Evolutionary conservation across 92 coral and sea anemone genomes (phyloP).

Genomic region (Epizoanthus scotinus): DNA sequence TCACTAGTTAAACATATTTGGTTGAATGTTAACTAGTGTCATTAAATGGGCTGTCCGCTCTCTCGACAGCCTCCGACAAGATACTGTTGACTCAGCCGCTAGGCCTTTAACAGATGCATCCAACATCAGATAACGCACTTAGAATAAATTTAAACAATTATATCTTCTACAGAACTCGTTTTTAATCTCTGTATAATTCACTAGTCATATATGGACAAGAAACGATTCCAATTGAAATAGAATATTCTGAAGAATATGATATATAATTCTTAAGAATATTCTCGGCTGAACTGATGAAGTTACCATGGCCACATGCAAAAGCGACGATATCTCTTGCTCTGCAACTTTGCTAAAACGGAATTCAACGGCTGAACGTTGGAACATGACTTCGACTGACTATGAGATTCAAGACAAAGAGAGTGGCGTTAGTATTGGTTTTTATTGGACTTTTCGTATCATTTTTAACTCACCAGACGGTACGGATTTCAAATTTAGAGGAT

Average conservation of each 20-base stretch:
- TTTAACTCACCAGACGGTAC: neutral
- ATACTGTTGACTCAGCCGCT: neutral
- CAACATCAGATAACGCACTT: too few species aligned
- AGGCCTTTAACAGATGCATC: too few species aligned
- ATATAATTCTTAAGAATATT: too few species aligned
- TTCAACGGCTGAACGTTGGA: neutral
- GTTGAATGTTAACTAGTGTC: neutral
- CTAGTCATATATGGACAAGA: neutral
- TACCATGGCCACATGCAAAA: neutral
- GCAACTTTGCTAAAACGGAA: neutral
- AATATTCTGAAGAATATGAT: too few species aligned
- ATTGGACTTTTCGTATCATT: neutral
- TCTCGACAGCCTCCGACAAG: neutral
- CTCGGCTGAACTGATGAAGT: neutral
- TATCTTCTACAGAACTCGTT: neutral
- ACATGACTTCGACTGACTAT: neutral
- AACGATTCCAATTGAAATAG: neutral
- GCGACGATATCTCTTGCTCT: neutral
- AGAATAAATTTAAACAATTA: neutral
- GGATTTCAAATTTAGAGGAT: neutral
- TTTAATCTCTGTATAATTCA: neutral
- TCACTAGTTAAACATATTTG: neutral
- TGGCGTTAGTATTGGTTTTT: neutral
- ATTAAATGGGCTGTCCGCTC: neutral
- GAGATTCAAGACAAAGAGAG: slow-evolving; percentile 25